Evolutionary conservation across 2,113 vertebrate species (phyloP).

Genomic region (Limnothrissa miodon): DNA sequence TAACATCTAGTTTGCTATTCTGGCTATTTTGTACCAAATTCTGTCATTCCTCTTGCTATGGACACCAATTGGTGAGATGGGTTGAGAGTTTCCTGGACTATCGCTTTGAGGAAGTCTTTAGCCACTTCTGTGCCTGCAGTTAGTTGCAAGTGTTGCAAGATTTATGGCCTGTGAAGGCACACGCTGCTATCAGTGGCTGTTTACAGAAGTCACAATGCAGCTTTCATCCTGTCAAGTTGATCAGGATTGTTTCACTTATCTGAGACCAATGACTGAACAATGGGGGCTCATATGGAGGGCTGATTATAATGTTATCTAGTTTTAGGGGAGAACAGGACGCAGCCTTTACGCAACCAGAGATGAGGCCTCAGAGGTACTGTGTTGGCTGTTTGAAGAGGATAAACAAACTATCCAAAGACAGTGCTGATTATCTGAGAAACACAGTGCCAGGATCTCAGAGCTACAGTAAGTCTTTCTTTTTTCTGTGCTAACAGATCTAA

Average conservation of each 20-base stretch:
- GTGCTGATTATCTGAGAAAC: background rate
- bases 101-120: constrained; percentile 8
- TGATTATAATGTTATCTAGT: constrained; percentile 21
- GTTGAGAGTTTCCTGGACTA: too few species aligned
- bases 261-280: constrained; percentile 42
- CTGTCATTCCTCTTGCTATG: too few species aligned
- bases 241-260: constrained; percentile 48
- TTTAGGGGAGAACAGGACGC: background rate
- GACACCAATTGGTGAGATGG: too few species aligned
- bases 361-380: constrained; percentile 10
- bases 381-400: constrained; percentile 14
- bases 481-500: background rate
- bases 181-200: constrained; percentile 39
- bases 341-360: background rate
- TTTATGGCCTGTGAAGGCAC: constrained; percentile 30
- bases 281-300: constrained; percentile 21
- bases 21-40: too few species aligned
- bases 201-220: constrained; percentile 29
- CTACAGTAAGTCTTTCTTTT: background rate
- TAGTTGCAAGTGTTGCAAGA: background rate
- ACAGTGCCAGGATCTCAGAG: background rate
- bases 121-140: constrained; percentile 2
- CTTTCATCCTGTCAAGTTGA: constrained; percentile 33
- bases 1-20: too few species aligned
- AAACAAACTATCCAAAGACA: background rate